These are phyloP conservation scores for Chloromyia formosa DNA, from an alignment of 2,888 invertebrate genomes.

Conservation along the genomic window DNA sequence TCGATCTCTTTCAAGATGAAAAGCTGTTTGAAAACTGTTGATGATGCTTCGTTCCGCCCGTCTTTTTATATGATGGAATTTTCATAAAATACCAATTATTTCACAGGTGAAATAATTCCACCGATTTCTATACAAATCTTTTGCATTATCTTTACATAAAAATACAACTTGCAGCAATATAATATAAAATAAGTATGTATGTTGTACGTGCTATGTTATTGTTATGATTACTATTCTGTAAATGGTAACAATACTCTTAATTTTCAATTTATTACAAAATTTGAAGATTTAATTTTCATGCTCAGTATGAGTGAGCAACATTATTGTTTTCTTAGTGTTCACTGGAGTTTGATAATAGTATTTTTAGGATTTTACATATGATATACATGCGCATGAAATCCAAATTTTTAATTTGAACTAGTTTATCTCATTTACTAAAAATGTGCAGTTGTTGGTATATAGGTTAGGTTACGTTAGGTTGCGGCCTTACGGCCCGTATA, in stretches of 20 bases:
- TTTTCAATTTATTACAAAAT: conserved; percentile 7
- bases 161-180: conserved; percentile 7
- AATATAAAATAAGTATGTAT: not conserved
- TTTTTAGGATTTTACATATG: conserved; percentile 1
- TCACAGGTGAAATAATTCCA: conserved; percentile 21
- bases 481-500: too few species aligned
- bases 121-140: not conserved
- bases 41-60: not conserved
- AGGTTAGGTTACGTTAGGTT: too few species aligned
- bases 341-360: conserved; percentile 8
- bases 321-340: conserved; percentile 2
- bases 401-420: conserved; percentile 13
- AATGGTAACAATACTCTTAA: not conserved
- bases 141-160: conserved; percentile 16
- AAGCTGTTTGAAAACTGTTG: conserved; percentile 19
- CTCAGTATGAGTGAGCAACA: not conserved
- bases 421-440: too few species aligned
- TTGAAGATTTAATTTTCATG: not conserved
- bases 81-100: conserved; percentile 14
- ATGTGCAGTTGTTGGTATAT: too few species aligned
- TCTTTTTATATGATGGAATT: conserved; percentile 24
- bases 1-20: conserved; percentile 16
- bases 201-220: not conserved
- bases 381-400: not conserved
- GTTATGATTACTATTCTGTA: conserved; percentile 13